Base-by-base conservation (phyloP, 2,888 invertebrate genomes). In the Mesorhabditis spiculigera region DNA sequence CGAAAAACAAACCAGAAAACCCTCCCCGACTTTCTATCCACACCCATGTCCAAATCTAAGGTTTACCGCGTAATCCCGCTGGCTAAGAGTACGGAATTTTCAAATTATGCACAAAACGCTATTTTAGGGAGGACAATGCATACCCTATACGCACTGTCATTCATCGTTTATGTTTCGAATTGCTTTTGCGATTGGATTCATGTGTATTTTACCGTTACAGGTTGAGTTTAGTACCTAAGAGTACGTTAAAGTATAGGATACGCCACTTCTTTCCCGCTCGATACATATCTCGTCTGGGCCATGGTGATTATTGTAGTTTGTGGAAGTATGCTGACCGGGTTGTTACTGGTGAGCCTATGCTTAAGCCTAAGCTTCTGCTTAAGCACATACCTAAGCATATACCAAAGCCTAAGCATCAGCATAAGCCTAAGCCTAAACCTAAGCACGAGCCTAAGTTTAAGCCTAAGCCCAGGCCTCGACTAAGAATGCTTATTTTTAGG, bases 171-270 rank as follows among this genome's bases (percentile, higher is more conserved):
- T 70, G 72, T 78, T 45, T 67, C 71, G 28, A 84, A 83, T 70
- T 76, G 75, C 42, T 65, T 82, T 28, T 73, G 79, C 58, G 84
- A 86, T 66, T 86, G 86, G 86, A 65, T 85, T 28, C 84, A 86
- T 71, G 77, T 81, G 5, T 83, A 80, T 65, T 79, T 77, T 50
- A 77, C 82, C 4, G 73, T 85, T 5, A 73, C 75, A 63, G 64
- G n/a, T 63, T 63, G 8, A 3, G 16, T 13, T 5, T 41, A 45
- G 63, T 42, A 16, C 66, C 3, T 0, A 66, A 66, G 5, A 65
- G 13, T 45, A 42, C 5, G 50, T 1, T 61, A 4, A 44, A 62
- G 16, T 28, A n/a, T 79, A 69, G 85, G 85, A 5, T 76, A 73
- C 63, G 78, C 82, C 43, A 84, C 81, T 6, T 85, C 85, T 0